Percentiles rank a stretch among this genome's conserved stretches.
These are phyloP conservation scores for Myripristis murdjan DNA, from an alignment of 2,797 vertebrate species.

Conservation along the genomic window DNA sequence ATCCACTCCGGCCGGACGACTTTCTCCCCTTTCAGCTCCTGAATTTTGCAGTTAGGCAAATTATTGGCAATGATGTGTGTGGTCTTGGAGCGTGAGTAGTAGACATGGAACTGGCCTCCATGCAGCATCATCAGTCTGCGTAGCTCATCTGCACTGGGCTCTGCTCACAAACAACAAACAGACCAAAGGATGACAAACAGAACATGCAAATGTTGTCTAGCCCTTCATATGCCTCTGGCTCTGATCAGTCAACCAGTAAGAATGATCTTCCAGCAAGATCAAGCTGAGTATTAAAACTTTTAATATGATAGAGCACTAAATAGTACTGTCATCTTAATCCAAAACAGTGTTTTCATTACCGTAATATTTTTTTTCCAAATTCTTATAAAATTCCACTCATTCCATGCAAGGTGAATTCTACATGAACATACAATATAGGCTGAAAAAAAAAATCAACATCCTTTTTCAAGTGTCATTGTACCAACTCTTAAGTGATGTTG, in stretches of 20 bases:
- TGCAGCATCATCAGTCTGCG: slow-evolving; percentile 97
- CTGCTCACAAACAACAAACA: slow-evolving; percentile 73
- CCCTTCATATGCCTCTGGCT: too few species aligned
- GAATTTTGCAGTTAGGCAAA: slow-evolving; percentile 95
- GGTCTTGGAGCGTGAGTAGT: slow-evolving; percentile 96
- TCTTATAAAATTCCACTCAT: neutral
- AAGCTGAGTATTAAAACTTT: too few species aligned
- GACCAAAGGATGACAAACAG: too few species aligned
- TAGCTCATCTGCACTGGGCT: slow-evolving; percentile 95
- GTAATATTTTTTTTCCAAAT: too few species aligned
- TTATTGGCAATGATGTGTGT: slow-evolving; percentile 98
- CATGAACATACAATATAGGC: neutral
- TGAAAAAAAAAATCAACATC: neutral
- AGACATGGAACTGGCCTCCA: slow-evolving; percentile 95
- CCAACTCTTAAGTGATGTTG: neutral
- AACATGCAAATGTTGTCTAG: too few species aligned
- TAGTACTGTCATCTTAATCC: too few species aligned
- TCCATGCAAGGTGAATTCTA: neutral
- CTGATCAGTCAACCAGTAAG: too few species aligned
- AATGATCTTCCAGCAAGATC: too few species aligned
- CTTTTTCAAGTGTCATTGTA: neutral
- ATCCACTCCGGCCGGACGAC: slow-evolving; percentile 97
- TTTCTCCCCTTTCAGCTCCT: slow-evolving; percentile 94
- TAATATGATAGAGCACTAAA: too few species aligned
- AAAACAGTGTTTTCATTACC: too few species aligned